Percentiles rank a stretch among this genome's conserved stretches.
phyloP scores from a whole-genome alignment of 2,113 vertebrate species.

The Melanerpes aurifrons region DNA sequence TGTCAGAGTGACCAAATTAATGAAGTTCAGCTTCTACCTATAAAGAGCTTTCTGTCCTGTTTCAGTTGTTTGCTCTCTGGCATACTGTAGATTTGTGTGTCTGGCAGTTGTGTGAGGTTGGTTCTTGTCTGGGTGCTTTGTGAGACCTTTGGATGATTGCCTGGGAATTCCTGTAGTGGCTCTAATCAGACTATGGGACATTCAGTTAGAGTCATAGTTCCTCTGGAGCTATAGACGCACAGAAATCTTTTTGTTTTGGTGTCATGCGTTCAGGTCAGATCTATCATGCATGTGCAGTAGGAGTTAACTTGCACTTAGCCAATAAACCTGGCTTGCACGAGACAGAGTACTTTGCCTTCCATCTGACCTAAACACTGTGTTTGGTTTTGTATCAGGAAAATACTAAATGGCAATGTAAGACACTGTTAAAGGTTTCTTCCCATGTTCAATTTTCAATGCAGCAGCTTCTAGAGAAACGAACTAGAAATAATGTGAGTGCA shows the following conservation, averaged over 20 bases:
- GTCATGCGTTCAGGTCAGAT: not conserved
- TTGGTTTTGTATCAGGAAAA: not conserved
- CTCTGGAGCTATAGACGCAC: not conserved
- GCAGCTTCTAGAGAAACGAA: not conserved
- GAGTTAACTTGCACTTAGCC: not conserved
- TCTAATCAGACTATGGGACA: not conserved
- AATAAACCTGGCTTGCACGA: not conserved
- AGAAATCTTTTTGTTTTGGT: not conserved
- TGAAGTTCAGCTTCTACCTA: not conserved
- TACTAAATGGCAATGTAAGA: not conserved
- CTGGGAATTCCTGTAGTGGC: not conserved
- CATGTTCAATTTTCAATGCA: not conserved
- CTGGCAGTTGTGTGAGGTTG: not conserved
- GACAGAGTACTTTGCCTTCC: not conserved
- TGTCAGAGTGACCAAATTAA: not conserved
- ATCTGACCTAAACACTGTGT: not conserved
- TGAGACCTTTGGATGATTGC: constrained; percentile 1
- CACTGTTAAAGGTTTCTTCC: not conserved
- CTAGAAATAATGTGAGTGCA: not conserved
- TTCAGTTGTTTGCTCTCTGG: not conserved
- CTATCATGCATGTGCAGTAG: not conserved
- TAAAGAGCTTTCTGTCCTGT: not conserved
- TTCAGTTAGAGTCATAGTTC: not conserved
- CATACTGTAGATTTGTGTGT: not conserved
- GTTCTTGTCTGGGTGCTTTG: not conserved